phyloP scores from a whole-genome alignment of 2,888 invertebrate genomes.

The Hyposoter didymator region DNA sequence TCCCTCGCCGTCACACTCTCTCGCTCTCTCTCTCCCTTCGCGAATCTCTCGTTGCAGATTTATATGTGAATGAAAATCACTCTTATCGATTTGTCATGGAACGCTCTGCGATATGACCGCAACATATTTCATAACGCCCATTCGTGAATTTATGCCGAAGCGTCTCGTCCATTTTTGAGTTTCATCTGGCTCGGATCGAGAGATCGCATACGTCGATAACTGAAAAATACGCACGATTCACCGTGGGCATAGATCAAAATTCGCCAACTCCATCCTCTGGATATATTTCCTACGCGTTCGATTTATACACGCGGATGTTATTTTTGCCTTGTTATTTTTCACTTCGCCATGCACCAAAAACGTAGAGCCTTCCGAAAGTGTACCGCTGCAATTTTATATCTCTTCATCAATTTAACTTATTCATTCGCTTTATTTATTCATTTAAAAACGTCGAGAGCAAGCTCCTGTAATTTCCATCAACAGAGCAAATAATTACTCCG shows the following conservation, averaged over 20 bases:
- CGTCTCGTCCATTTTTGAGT: conserved; percentile 34
- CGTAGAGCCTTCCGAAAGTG: neutral
- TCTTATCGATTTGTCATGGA: conserved; percentile 65
- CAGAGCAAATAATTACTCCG: neutral
- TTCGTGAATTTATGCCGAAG: conserved; percentile 49
- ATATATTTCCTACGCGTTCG: conserved; percentile 16
- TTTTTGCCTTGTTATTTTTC: neutral
- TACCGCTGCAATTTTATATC: neutral
- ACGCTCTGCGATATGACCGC: conserved; percentile 52
- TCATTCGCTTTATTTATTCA: conserved; percentile 11
- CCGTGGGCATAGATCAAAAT: conserved; percentile 26
- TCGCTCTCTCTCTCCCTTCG: conserved; percentile 5
- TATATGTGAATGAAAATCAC: conserved; percentile 63
- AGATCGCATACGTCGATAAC: conserved; percentile 39
- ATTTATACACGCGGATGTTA: conserved; percentile 6
- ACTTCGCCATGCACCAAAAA: neutral
- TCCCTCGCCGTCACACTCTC: conserved; percentile 24
- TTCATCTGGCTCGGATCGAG: conserved; percentile 17
- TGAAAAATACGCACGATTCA: conserved; percentile 42
- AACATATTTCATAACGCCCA: conserved; percentile 53
- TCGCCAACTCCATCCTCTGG: conserved; percentile 5
- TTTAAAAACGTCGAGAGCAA: neutral
- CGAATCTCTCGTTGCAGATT: conserved; percentile 33
- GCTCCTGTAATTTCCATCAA: neutral
- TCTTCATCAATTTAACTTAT: neutral